These are phyloP conservation scores for Gorsachius magnificus DNA, from an alignment of 2,797 vertebrate genomes.

Conservation along the genomic window DNA sequence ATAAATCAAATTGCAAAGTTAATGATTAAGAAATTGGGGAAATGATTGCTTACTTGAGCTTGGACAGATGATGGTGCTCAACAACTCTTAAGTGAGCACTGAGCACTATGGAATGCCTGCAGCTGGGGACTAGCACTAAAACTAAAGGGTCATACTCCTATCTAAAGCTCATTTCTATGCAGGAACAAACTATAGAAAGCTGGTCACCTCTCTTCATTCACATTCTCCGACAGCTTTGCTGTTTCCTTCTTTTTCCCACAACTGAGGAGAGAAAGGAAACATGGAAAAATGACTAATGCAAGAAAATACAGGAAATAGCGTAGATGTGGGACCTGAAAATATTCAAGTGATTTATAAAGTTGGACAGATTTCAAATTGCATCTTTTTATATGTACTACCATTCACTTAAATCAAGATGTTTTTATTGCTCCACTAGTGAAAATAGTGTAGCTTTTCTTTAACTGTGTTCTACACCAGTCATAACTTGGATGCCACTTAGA, in stretches of 20 bases:
- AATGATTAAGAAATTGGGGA: not conserved
- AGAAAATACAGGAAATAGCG: not conserved
- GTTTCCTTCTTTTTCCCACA: not conserved
- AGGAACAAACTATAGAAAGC: not conserved
- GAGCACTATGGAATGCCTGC: not conserved
- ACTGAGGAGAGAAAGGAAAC: not conserved
- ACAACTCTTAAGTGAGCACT: not conserved
- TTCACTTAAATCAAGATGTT: not conserved
- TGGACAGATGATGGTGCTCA: not conserved
- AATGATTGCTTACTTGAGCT: not conserved
- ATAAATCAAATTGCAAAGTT: not conserved
- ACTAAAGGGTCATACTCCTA: not conserved
- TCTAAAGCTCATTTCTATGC: not conserved
- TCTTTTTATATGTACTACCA: not conserved
- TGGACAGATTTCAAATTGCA: not conserved
- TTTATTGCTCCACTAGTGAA: not conserved
- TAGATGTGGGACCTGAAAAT: not conserved
- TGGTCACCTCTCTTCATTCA: not conserved
- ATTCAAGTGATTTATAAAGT: not conserved
- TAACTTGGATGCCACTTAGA: not conserved
- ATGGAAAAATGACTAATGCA: slow-evolving; percentile 17
- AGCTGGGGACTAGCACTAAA: not conserved
- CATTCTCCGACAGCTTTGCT: not conserved
- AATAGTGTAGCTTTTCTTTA: not conserved
- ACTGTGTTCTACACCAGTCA: not conserved